phyloP scores from a whole-genome alignment of 2,888 invertebrate genomes.

The Amaurobius ferox region DNA sequence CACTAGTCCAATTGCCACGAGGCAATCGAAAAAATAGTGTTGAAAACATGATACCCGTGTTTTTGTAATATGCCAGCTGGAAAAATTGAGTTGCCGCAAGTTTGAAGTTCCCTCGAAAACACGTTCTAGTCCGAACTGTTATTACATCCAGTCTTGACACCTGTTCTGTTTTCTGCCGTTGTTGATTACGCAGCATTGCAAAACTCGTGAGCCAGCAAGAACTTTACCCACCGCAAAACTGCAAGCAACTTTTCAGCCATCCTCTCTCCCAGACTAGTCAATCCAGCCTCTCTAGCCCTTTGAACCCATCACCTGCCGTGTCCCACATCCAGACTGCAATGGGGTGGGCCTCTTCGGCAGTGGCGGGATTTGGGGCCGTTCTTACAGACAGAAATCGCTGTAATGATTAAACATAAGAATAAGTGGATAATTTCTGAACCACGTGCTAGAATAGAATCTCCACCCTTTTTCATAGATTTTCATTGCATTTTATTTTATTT shows the following conservation, averaged over 20 bases:
- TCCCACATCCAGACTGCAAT: slow-evolving; percentile 23
- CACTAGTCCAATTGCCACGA: too few relatives aligned
- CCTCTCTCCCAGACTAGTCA: slow-evolving; percentile 14
- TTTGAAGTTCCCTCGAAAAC: too few relatives aligned
- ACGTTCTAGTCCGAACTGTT: too few relatives aligned
- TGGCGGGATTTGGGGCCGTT: neutral
- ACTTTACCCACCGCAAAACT: neutral
- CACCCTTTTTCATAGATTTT: slow-evolving; percentile 9
- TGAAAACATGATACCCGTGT: too few relatives aligned
- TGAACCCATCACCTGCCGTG: slow-evolving; percentile 52
- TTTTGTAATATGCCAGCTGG: too few relatives aligned
- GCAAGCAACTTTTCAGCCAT: neutral
- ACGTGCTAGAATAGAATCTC: neutral
- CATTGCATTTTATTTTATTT: neutral
- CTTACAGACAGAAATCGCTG: neutral
- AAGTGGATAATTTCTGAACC: slow-evolving; percentile 15
- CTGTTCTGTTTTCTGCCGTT: too few relatives aligned
- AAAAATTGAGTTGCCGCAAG: too few relatives aligned
- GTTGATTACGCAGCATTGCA: too few relatives aligned
- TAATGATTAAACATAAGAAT: neutral
- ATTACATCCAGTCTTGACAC: too few relatives aligned
- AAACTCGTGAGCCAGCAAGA: too few relatives aligned
- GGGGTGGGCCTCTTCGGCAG: neutral
- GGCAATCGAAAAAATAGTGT: too few relatives aligned
- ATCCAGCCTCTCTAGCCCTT: slow-evolving; percentile 45